phyloP scores from a whole-genome alignment of 2,888 invertebrate species.

The Sepioteuthis lessoniana region DNA sequence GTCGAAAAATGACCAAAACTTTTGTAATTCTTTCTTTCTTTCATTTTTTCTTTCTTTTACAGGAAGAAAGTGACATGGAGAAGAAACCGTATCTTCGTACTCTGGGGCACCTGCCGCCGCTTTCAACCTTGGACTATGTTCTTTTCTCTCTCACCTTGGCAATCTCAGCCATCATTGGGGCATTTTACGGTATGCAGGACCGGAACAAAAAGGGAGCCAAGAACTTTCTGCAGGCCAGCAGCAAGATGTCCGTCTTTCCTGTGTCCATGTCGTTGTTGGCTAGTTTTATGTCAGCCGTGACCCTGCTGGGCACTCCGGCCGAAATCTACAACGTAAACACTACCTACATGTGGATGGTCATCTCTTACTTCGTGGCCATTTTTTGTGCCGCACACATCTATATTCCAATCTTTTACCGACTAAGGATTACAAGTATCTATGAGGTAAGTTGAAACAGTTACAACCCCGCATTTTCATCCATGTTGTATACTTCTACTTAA shows the following conservation, averaged over 20 bases:
- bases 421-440: conserved; percentile 68
- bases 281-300: conserved; percentile 75
- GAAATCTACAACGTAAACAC: conserved; percentile 73
- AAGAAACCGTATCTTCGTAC: background rate
- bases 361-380: conserved; percentile 71
- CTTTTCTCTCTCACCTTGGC: conserved; percentile 66
- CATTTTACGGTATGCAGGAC: conserved; percentile 70
- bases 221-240: conserved; percentile 71
- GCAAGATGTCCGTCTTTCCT: conserved; percentile 71
- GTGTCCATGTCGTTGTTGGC: conserved; percentile 73
- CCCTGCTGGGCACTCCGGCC: conserved; percentile 72
- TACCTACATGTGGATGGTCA: conserved; percentile 70
- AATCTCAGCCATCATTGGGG: conserved; percentile 69
- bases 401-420: conserved; percentile 67
- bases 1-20: too few species aligned
- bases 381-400: conserved; percentile 68
- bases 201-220: conserved; percentile 63
- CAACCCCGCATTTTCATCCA: too few species aligned
- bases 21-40: too few species aligned
- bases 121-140: conserved; percentile 65
- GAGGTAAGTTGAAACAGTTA: conserved; percentile 60
- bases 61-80: background rate
- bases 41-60: background rate
- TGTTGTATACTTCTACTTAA: too few species aligned
- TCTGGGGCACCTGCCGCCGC: conserved; percentile 55